These are phyloP conservation scores for Oscheius myriophilus DNA, from an alignment of 2,888 invertebrate genomes.

Conservation along the genomic window DNA sequence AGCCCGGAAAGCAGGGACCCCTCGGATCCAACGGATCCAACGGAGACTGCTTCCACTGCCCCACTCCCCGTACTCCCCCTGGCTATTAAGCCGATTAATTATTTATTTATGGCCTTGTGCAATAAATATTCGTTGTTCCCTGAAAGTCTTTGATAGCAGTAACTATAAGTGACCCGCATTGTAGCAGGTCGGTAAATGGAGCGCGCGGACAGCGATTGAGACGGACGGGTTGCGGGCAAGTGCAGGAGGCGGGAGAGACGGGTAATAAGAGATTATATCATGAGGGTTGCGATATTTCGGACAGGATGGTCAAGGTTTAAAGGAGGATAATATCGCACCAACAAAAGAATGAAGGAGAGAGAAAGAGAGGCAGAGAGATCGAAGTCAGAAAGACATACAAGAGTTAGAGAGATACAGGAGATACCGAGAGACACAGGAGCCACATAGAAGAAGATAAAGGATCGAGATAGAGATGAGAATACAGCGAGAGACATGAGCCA, in stretches of 20 bases:
- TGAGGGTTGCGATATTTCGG: no score
- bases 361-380: no score
- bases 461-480: no score
- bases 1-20: constrained; percentile 57
- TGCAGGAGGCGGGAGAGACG: background rate
- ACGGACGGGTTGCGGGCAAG: background rate
- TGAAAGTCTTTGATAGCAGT: no score
- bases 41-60: constrained; percentile 66
- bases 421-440: no score
- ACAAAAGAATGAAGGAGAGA: background rate
- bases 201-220: background rate
- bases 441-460: no score
- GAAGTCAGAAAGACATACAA: no score
- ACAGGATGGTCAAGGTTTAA: background rate
- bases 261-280: background rate
- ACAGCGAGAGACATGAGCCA: no score
- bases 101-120: constrained; percentile 16
- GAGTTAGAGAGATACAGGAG: no score
- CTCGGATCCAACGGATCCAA: constrained; percentile 56
- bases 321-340: background rate
- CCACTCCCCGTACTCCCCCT: constrained; percentile 63
- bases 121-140: constrained; percentile 20
- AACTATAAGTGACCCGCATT: constrained; percentile 15
- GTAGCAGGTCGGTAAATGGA: constrained; percentile 21
- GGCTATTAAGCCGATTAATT: constrained; percentile 50